These are phyloP conservation scores for Oreotrochilus melanogaster DNA, from an alignment of 2,113 vertebrate species.

Conservation along the genomic window DNA sequence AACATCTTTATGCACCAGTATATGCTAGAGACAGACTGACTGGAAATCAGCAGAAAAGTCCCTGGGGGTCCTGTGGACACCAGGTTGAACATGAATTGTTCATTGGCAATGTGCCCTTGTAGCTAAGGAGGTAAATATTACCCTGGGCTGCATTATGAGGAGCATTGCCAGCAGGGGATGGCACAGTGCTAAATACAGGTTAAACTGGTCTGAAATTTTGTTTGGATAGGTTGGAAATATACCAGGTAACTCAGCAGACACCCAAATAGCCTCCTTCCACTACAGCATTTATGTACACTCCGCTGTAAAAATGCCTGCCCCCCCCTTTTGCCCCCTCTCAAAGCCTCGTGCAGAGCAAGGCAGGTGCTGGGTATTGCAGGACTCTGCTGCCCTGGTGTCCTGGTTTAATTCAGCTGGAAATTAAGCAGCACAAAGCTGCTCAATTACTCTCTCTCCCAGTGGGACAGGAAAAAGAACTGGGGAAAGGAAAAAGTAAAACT, in stretches of 20 bases:
- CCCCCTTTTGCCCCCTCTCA: not conserved
- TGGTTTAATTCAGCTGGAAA: no score
- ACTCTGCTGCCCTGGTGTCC: not conserved
- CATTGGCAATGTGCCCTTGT: not conserved
- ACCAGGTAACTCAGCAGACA: not conserved
- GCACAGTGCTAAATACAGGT: not conserved
- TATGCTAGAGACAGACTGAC: fast-evolving
- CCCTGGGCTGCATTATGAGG: not conserved
- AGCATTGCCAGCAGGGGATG: not conserved
- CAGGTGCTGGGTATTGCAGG: not conserved
- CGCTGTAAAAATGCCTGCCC: not conserved
- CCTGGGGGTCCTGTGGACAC: not conserved
- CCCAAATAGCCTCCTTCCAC: not conserved
- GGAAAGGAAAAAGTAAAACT: no score
- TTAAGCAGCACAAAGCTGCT: no score
- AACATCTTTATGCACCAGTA: not conserved
- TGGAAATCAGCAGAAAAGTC: not conserved
- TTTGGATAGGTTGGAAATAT: not conserved
- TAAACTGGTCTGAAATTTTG: not conserved
- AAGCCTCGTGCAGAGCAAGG: not conserved
- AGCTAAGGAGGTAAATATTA: not conserved
- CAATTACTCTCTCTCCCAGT: no score
- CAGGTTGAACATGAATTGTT: not conserved
- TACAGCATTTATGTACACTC: fast-evolving
- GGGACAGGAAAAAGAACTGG: no score